Evolutionary conservation across 23 tunicate species (phyloP).

Genomic region (Aplidium turbinatum): DNA sequence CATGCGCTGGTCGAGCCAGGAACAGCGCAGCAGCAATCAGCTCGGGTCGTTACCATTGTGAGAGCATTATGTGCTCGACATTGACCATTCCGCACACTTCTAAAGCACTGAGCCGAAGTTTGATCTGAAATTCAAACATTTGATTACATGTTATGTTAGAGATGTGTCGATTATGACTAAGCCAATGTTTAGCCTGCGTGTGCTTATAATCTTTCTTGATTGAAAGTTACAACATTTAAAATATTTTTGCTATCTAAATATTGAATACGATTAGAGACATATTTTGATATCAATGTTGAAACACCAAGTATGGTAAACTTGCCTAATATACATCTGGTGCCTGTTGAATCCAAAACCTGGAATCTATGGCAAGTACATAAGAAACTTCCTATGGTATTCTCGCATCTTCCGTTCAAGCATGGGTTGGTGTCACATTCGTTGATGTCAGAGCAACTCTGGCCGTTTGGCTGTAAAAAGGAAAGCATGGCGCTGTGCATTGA

Average conservation of each 20-base stretch:
- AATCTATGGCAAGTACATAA: constrained; percentile 78
- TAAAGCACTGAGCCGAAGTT: constrained; percentile 56
- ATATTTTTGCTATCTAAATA: too few species aligned
- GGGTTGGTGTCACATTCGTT: constrained; percentile 84
- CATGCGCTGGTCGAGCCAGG: constrained; percentile 91
- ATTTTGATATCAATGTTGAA: too few species aligned
- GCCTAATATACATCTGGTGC: constrained; percentile 71
- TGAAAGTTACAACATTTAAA: too few species aligned
- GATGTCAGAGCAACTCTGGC: constrained; percentile 71
- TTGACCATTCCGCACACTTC: constrained; percentile 79
- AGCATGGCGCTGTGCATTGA: too few species aligned
- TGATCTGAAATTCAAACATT: too few species aligned
- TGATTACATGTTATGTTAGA: too few species aligned
- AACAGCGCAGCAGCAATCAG: constrained; percentile 84
- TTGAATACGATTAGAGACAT: too few species aligned
- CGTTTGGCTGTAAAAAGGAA: constrained; percentile 41
- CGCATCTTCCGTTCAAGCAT: constrained; percentile 80
- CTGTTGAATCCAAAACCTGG: constrained; percentile 79
- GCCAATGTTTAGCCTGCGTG: too few species aligned
- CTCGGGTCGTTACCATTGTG: constrained; percentile 41
- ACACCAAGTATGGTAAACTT: too few species aligned
- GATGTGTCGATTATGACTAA: too few species aligned
- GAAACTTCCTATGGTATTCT: constrained; percentile 64
- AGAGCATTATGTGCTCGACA: constrained; percentile 66
- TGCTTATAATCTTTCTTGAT: too few species aligned